Percentiles rank a stretch among this genome's conserved stretches.
Evolutionary conservation across 1,140 invertebrate genomes (phyloP).

Genomic region (Agraylea sexmaculata): DNA sequence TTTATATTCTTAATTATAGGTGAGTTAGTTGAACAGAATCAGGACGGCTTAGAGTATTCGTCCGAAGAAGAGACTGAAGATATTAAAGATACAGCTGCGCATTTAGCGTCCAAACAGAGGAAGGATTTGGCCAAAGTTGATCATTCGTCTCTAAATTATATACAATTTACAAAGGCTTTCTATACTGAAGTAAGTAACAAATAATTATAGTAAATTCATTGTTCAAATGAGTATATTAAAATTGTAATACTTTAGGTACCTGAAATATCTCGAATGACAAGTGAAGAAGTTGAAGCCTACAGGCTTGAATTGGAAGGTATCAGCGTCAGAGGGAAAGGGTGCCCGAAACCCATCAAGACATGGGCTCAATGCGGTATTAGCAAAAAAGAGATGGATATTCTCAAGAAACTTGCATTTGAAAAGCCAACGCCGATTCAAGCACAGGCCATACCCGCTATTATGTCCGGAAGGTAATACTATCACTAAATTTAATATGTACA

Average conservation of each 20-base stretch:
- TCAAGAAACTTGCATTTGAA: constrained; percentile 88
- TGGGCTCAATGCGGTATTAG: constrained; percentile 99
- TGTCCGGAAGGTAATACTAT: constrained; percentile 60
- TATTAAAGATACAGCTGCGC: constrained; percentile 80
- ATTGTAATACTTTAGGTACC: constrained; percentile 35
- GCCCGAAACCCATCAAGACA: constrained; percentile 88
- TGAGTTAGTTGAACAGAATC: constrained; percentile 94
- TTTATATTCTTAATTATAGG: no score
- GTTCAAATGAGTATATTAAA: not conserved
- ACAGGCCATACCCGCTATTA: constrained; percentile 97
- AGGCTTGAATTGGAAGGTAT: constrained; percentile 77
- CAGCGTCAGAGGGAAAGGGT: constrained; percentile 73
- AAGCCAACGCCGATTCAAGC: constrained; percentile 98
- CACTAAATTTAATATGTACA: not conserved
- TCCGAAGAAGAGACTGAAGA: constrained; percentile 95
- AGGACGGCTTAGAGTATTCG: constrained; percentile 94
- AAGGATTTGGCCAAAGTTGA: constrained; percentile 86
- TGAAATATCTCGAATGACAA: constrained; percentile 77
- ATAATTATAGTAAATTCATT: not conserved
- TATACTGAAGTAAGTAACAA: constrained; percentile 73
- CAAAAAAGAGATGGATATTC: constrained; percentile 87
- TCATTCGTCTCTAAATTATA: constrained; percentile 72
- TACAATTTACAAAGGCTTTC: constrained; percentile 88
- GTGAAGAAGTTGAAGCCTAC: constrained; percentile 77
- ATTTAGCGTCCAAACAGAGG: constrained; percentile 76